Evolutionary conservation across 2,888 invertebrate genomes (phyloP), one percentile per base, ranked within the genome.

Genomic region (Caenorhabditis sp.): DNA sequence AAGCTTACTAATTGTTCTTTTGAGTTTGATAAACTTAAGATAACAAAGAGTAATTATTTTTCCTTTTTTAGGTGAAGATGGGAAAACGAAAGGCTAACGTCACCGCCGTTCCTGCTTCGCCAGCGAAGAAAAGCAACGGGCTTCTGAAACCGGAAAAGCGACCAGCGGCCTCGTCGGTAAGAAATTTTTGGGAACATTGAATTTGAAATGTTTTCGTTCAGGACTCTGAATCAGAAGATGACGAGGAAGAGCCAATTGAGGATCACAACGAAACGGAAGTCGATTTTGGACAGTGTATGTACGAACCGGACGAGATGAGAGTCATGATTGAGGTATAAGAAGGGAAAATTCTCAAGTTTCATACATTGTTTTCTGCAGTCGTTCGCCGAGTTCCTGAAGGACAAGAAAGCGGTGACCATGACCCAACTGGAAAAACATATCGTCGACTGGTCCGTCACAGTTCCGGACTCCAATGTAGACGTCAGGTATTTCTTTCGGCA

Each of bases 231-330:
- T 13, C 6, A 6, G 40, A 40, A 32, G 5, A 6, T 22, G 71
- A 79, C 8, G 51, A 67, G n/a, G 68, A 68, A 11, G 77, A 69
- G 20, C 40, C 40, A 9, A 26, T 13, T 1, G 47, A 47, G 47
- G 24, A n/a, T 20, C 32, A 32, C 8, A 15, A 22, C 2, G 64
- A 40, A 32, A 44, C 71, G 0, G 40, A 28, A 32, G 13, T 40
- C 28, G 67, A 61, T 1, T 28, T 35, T 5, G 51, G 61, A 9
- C 51, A 47, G 40, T 32, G 5, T 13, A 44, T 32, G 0, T 71
- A 71, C 28, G 65, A 70, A 5, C 79, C 79, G 15, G 79, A 79
- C 51, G 26, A 51, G 18, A 35, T 79, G 47, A 65, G 68, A 56
- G 0, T 55, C 8, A 9, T 70, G 28, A 15, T 56, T 11, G 65